Base-by-base conservation (phyloP, 2,888 invertebrate genomes). In the Hirtodrosophila confusa region DNA sequence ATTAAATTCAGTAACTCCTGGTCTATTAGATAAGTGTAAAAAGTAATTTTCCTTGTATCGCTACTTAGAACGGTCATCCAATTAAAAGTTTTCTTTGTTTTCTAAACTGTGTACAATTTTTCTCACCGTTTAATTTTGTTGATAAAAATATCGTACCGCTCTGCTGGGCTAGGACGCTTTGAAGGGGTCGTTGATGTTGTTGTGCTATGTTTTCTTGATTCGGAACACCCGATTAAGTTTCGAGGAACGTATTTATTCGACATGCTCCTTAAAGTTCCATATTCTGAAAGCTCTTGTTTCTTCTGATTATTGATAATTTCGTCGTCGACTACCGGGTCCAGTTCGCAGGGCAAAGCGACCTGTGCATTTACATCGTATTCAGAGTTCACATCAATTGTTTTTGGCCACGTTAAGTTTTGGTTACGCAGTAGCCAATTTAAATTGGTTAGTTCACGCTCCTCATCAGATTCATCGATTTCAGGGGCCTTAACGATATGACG, bases 371-470 rank as follows among this genome's bases (percentile, higher is more conserved):
- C 50, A 40, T 85, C 84, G 12, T 87, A 84, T 37, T 86, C 82
- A 0, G 72, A 64, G 6, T 74, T 84, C 0, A 67, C 69, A 57
- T 88, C 84, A 17, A 86, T 80, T 7, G 85, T 83, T 58, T 88
- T 85, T 9, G 90, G 88, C 88, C 90, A 89, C 3, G 86, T 82
- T 35, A 90, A 71, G 36, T 89, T 86, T 64, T 90, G 89, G 62
- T 91, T 91, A n/a, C 90, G 83, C n/a, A 91, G 55, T 17, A 91
- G 66, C 91, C 91, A 91, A 31, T 87, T 90, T 7, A 91, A 65
- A 63, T 90, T 91, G 1, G 91, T 91, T 11, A 91, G 67, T 49
- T 91, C 91, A 10, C 84, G 78, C 53, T 91, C 91, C 12, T 90
- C 89, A 33, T 91, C 90, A 0, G 86, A 87, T 43, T 89, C 89